These are phyloP conservation scores for Papilio xuthus DNA, from an alignment of 1,140 invertebrate genomes.

Conservation along the genomic window DNA sequence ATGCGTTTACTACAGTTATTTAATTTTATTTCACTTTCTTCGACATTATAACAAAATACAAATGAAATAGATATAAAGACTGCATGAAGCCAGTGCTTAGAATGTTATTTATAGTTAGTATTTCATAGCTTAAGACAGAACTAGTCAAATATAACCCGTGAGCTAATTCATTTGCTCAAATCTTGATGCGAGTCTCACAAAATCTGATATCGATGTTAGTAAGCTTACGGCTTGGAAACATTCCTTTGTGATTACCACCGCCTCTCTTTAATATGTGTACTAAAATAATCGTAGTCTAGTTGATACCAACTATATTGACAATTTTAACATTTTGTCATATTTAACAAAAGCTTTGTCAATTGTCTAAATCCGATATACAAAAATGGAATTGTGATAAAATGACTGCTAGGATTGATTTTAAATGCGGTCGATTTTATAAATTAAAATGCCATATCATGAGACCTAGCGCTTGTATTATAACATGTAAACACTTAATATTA, in stretches of 20 bases:
- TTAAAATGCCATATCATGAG: conserved; percentile 79
- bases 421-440: conserved; percentile 64
- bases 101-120: conserved; percentile 61
- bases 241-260: conserved; percentile 35
- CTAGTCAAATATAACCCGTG: conserved; percentile 75
- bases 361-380: conserved; percentile 11
- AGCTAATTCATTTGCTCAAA: conserved; percentile 68
- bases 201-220: conserved; percentile 21
- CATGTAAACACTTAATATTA: conserved; percentile 75
- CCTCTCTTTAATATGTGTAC: conserved; percentile 30
- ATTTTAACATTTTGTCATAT: conserved; percentile 22
- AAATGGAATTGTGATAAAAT: conserved; percentile 64
- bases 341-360: conserved; percentile 36
- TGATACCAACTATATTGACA: conserved; percentile 29
- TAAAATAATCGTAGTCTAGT: conserved; percentile 26
- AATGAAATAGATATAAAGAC: conserved; percentile 67
- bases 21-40: conserved; percentile 40
- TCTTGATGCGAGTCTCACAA: conserved; percentile 44
- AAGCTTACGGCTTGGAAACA: conserved; percentile 31
- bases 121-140: conserved; percentile 61
- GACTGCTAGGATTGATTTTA: conserved; percentile 63
- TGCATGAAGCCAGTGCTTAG: conserved; percentile 76
- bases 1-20: conserved; percentile 30
- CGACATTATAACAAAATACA: conserved; percentile 27
- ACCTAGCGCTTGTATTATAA: conserved; percentile 79